phyloP scores from a whole-genome alignment of 2,888 invertebrate genomes.

The Eubasilissa splendida region DNA sequence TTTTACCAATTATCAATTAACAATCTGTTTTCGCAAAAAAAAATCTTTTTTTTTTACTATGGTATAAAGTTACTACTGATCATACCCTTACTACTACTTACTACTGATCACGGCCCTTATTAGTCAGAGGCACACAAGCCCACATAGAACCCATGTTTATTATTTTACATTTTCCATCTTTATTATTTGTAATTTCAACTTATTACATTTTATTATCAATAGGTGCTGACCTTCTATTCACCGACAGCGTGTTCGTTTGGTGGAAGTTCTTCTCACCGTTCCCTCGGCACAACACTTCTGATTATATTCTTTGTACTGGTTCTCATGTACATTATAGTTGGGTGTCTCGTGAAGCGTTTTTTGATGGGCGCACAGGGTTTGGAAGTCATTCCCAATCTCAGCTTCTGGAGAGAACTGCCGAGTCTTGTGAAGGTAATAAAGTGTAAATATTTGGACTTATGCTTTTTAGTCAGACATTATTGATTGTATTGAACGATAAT shows the following conservation, averaged over 20 bases:
- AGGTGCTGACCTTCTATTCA: slow-evolving; percentile 72
- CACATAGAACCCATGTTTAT: background rate
- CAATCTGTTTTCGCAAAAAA: no score
- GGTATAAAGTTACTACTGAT: no score
- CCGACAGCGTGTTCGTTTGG: slow-evolving; percentile 68
- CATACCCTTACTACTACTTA: no score
- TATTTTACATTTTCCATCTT: background rate
- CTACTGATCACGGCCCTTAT: no score
- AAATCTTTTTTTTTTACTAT: no score
- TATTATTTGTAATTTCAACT: slow-evolving; percentile 26
- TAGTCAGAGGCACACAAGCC: no score
- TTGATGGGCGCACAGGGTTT: slow-evolving; percentile 81
- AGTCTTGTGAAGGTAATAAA: slow-evolving; percentile 75
- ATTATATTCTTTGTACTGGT: slow-evolving; percentile 75
- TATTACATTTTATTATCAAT: slow-evolving; percentile 61
- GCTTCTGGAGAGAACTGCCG: slow-evolving; percentile 82
- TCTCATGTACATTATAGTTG: slow-evolving; percentile 77
- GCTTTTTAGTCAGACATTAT: background rate
- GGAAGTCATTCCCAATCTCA: slow-evolving; percentile 82
- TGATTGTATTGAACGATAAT: background rate
- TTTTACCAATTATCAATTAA: no score
- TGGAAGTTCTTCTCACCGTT: slow-evolving; percentile 67
- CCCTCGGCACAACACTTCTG: slow-evolving; percentile 77
- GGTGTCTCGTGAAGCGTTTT: slow-evolving; percentile 77
- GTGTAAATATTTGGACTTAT: background rate